Conservation (phyloP, 92 coral and sea anemone species). For the Anthopleura xanthogrammica region DNA sequence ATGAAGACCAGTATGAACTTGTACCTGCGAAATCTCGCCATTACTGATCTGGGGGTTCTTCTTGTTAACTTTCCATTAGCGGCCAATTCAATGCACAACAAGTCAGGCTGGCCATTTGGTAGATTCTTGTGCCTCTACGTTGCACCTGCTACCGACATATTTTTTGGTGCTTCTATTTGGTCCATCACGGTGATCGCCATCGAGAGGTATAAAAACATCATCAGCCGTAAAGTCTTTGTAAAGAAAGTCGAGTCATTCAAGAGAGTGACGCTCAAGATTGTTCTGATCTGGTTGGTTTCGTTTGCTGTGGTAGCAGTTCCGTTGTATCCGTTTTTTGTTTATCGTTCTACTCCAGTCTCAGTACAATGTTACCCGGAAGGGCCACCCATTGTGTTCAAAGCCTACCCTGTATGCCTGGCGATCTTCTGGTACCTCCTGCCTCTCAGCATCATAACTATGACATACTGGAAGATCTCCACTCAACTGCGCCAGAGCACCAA, state of each 20-base stretch:
- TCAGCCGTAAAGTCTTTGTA: slow-evolving; percentile 32
- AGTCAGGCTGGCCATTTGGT: slow-evolving; percentile 56
- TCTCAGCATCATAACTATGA: slow-evolving; percentile 50
- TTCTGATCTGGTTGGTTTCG: slow-evolving; percentile 61
- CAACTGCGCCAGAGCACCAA: slow-evolving; percentile 51
- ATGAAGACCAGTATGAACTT: slow-evolving; percentile 65
- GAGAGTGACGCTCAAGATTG: slow-evolving; percentile 38
- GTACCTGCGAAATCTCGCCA: slow-evolving; percentile 65
- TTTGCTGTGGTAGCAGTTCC: slow-evolving; percentile 60
- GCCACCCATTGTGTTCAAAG: slow-evolving; percentile 18
- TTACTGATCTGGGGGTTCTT: slow-evolving; percentile 75
- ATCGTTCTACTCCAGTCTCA: not conserved
- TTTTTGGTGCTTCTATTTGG: slow-evolving; percentile 88
- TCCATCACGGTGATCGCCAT: slow-evolving; percentile 77
- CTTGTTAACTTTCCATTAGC: slow-evolving; percentile 58
- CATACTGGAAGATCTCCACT: slow-evolving; percentile 58
- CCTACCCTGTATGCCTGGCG: slow-evolving; percentile 26
- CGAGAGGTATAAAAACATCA: slow-evolving; percentile 70
- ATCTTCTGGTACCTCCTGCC: slow-evolving; percentile 69
- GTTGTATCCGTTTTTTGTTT: slow-evolving; percentile 52
- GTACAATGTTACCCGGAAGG: slow-evolving; percentile 28
- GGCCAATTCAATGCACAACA: slow-evolving; percentile 35
- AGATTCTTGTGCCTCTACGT: slow-evolving; percentile 54
- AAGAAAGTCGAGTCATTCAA: slow-evolving; percentile 33
- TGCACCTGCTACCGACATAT: slow-evolving; percentile 66